Base-by-base conservation (phyloP, 2,797 vertebrate genomes). In the Crypturellus tataupa region DNA sequence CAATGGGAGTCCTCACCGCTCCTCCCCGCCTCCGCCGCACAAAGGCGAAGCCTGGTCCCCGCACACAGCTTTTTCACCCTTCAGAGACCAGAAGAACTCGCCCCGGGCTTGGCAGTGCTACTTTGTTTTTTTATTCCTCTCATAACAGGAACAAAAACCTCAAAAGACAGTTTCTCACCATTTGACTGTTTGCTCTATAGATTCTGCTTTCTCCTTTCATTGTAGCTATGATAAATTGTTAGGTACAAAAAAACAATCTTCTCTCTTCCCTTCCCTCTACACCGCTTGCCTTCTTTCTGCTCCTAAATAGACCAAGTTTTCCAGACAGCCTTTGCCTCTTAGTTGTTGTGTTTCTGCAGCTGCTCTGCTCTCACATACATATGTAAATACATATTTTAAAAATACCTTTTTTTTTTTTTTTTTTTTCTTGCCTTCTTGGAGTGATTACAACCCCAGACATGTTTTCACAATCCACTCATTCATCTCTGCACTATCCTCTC, bases 321-420 rank as follows among this genome's bases (percentile, higher is more conserved):
- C 71, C 71, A 35, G 46, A 56, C 56, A 21, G 25, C 55, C 35
- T 19, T 60, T 64, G 80, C 89, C 42, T 93, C 78, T 70, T 88
- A 9, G 75, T 82, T 15, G 27, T 17, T 7, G 63, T 56, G 87
- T 63, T 85, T 49, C 24, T 76, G 68, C 79, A 60, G 75, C 91
- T 87, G 94, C 89, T 91, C 17, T 0, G 13, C 68, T 76, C 76
- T 62, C 72, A 75, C 9, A 56, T 35, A 49, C 80, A 23, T 10
- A 72, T 59, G 33, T 5, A 86, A 46, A 83, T 19, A 39, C 64
- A 51, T 44, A 53, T 13, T 13, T 73, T 87, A 93, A 73, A 95
- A 91, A 91, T 49, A 85, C 46, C 21, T 46, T 44, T 44, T 42
- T 44, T 44, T 20, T 55, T 53, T 42, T 46, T 46, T 44, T 44